These are phyloP conservation scores for Drosophila colorata DNA, from an alignment of 2,888 invertebrate species.

Conservation along the genomic window DNA sequence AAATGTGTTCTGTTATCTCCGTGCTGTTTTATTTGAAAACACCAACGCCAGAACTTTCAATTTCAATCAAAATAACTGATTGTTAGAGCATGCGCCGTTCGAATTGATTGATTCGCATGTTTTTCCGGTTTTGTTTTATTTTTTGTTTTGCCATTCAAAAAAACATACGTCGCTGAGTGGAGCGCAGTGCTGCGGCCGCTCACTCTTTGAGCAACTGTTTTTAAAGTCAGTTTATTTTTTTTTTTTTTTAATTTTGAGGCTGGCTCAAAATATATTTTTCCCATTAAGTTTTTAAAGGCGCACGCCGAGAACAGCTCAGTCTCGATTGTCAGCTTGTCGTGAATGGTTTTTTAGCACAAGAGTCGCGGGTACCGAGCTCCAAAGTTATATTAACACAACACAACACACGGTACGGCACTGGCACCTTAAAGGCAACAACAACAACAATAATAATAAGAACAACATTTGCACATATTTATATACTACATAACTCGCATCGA, in stretches of 20 bases:
- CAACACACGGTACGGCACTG: conserved; percentile 22
- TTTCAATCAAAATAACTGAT: not conserved
- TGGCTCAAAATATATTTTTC: conserved; percentile 72
- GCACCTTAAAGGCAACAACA: conserved; percentile 26
- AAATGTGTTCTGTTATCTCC: no score
- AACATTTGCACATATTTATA: conserved; percentile 58
- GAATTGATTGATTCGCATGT: conserved; percentile 24
- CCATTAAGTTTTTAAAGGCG: conserved; percentile 82
- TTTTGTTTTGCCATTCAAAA: conserved; percentile 75
- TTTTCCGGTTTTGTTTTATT: conserved; percentile 79
- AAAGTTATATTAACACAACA: conserved; percentile 57
- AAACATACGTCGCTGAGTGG: conserved; percentile 58
- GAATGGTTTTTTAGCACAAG: conserved; percentile 82
- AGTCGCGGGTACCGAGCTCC: conserved; percentile 50
- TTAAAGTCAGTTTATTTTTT: conserved; percentile 60
- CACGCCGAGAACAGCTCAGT: conserved; percentile 83
- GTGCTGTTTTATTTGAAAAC: not conserved
- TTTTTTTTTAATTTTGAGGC: conserved; percentile 49
- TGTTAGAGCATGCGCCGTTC: conserved; percentile 52
- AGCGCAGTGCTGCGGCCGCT: conserved; percentile 25
- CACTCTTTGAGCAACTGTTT: conserved; percentile 68
- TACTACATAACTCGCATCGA: conserved; percentile 54
- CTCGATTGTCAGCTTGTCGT: conserved; percentile 83
- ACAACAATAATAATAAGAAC: conserved; percentile 25
- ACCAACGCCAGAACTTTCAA: not conserved